Conservation (phyloP, 1,140 invertebrate genomes). For the Caerostris extrusa region DNA sequence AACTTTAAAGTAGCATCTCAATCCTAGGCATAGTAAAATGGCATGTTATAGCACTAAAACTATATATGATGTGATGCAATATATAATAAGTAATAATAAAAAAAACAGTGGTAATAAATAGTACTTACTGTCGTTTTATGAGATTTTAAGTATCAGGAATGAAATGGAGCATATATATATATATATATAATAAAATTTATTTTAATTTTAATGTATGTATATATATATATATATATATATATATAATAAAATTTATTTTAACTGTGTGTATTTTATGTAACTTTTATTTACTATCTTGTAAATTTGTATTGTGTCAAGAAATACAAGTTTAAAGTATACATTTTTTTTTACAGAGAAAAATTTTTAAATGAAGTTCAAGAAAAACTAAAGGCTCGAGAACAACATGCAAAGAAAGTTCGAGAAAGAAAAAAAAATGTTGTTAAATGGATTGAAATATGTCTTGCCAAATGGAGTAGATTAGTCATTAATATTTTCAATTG, state of each 20-base stretch:
- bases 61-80: background rate
- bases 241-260: no score
- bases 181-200: background rate
- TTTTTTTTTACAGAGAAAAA: slow-evolving; percentile 52
- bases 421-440: slow-evolving; percentile 73
- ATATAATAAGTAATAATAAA: background rate
- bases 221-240: no score
- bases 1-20: no score
- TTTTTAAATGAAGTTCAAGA: slow-evolving; percentile 70
- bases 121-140: background rate
- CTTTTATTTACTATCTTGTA: background rate
- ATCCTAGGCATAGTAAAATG: no score
- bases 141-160: background rate
- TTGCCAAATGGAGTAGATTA: slow-evolving; percentile 28
- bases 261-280: no score
- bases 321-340: background rate
- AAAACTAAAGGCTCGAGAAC: slow-evolving; percentile 63
- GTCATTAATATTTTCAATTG: background rate
- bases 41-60: no score
- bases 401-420: slow-evolving; percentile 69
- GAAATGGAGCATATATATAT: background rate
- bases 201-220: background rate
- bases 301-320: background rate
- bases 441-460: slow-evolving; percentile 48
- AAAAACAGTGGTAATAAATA: background rate